Evolutionary conservation across 1,140 invertebrate genomes (phyloP).

Genomic region (Campoletis sonorensis): DNA sequence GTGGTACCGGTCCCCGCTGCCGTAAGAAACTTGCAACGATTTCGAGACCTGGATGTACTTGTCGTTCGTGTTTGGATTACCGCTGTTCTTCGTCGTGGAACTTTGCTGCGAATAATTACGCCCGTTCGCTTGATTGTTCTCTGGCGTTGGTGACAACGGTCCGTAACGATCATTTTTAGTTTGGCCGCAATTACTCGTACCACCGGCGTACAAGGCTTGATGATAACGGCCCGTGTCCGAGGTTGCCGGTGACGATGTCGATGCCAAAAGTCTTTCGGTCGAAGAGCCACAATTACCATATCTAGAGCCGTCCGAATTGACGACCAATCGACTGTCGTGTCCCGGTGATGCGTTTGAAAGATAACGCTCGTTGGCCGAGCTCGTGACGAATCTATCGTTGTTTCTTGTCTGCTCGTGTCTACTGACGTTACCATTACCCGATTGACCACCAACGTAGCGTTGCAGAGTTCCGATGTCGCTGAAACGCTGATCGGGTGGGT

Average conservation of each 20-base stretch:
- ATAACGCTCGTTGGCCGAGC: constrained; percentile 62
- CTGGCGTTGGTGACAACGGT: constrained; percentile 60
- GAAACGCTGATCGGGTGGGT: constrained; percentile 75
- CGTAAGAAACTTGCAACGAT: constrained; percentile 58
- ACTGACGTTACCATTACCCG: not conserved
- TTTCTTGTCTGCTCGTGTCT: constrained; percentile 70
- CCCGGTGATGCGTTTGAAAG: constrained; percentile 58
- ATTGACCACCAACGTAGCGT: constrained; percentile 68
- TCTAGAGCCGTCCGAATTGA: not conserved
- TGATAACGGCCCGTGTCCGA: constrained; percentile 70
- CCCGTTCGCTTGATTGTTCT: constrained; percentile 48
- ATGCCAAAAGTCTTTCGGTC: constrained; percentile 69
- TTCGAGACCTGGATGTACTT: constrained; percentile 65
- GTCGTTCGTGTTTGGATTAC: constrained; percentile 40
- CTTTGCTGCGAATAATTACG: constrained; percentile 51
- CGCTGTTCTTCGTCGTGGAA: constrained; percentile 38
- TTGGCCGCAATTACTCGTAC: constrained; percentile 52
- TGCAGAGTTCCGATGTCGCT: constrained; percentile 75
- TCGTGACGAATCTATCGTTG: constrained; percentile 67
- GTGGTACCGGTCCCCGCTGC: constrained; percentile 58
- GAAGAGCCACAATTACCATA: constrained; percentile 59
- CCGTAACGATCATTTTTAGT: constrained; percentile 58
- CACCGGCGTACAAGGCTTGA: constrained; percentile 37
- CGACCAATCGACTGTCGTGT: constrained; percentile 55
- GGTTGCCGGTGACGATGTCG: constrained; percentile 77